A percentile compares a stretch with the other conserved stretches of the same genome.
Conservation (phyloP, 2,797 vertebrate genomes). For the Semaprochilodus insignis region DNA sequence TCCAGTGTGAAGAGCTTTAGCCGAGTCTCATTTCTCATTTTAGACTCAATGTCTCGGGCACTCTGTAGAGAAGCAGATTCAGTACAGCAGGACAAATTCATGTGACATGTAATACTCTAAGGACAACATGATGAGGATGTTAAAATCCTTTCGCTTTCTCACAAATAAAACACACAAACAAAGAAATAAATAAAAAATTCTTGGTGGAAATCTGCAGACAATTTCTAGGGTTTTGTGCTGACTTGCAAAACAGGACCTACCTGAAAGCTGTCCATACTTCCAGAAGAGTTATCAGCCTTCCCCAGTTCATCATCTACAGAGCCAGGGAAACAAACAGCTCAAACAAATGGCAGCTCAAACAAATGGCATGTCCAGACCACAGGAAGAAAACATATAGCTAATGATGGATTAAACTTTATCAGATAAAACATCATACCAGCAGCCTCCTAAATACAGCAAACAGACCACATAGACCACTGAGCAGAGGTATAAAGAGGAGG, state of each 20-base stretch:
- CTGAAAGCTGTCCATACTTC: constrained; percentile 94
- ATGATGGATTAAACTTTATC: neutral
- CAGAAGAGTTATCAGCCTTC: constrained; percentile 91
- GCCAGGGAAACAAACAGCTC: constrained; percentile 30
- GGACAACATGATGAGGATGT: neutral
- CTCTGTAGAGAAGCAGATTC: constrained; percentile 78
- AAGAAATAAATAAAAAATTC: neutral
- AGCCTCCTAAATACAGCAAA: constrained; percentile 6
- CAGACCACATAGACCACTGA: neutral
- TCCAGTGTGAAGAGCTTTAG: constrained; percentile 96
- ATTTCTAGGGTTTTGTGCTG: neutral
- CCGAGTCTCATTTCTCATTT: constrained; percentile 92
- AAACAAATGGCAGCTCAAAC: constrained; percentile 14
- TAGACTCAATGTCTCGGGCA: constrained; percentile 91
- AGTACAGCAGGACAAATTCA: neutral
- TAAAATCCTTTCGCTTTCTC: too few species aligned
- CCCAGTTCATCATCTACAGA: constrained; percentile 92
- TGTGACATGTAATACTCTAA: neutral
- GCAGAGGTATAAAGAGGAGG: neutral
- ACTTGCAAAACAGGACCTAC: constrained; percentile 65
- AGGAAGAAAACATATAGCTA: constrained; percentile 25
- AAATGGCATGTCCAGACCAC: constrained; percentile 25
- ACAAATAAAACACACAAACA: too few species aligned
- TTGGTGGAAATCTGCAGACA: neutral
- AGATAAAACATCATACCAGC: constrained; percentile 9